These are phyloP conservation scores for Melopsittacus undulatus DNA, from an alignment of 2,797 vertebrate species.

Conservation along the genomic window DNA sequence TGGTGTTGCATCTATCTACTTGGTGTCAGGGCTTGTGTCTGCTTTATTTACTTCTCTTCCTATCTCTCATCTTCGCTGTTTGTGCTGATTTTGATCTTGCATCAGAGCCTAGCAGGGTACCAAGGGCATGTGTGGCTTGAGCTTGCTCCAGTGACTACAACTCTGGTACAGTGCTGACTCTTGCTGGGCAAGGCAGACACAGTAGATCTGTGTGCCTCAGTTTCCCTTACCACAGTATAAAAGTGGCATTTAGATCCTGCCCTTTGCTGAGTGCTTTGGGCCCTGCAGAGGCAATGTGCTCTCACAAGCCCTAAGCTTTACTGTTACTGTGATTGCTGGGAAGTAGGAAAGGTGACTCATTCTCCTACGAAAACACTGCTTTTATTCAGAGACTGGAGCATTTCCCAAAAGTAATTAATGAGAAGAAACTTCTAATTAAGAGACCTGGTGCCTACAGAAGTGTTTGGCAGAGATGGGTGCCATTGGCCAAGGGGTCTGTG, in stretches of 20 bases:
- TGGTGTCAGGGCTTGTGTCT: background rate
- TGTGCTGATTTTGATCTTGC: background rate
- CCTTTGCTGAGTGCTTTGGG: background rate
- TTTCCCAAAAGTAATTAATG: conserved; percentile 62
- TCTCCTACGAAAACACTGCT: conserved; percentile 18
- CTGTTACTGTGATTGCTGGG: background rate
- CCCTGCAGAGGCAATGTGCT: background rate
- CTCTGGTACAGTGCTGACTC: background rate
- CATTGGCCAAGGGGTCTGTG: background rate
- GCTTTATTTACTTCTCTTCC: background rate
- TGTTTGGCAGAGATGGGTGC: conserved; percentile 9
- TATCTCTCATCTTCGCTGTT: background rate
- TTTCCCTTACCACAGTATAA: background rate
- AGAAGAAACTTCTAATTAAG: conserved; percentile 56
- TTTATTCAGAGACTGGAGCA: conserved; percentile 40
- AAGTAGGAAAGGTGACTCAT: conserved; percentile 4
- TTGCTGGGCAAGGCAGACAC: background rate
- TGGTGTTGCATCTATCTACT: background rate
- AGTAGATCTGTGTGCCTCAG: background rate
- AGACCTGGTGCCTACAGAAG: conserved; percentile 21
- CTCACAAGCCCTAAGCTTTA: background rate
- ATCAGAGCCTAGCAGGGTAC: background rate
- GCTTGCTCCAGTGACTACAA: background rate
- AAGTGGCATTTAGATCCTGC: background rate
- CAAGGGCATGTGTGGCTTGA: background rate